Evolutionary conservation across 1,140 invertebrate genomes (phyloP), one percentile per base, ranked within the genome.

Genomic region (Macrostomum lignano): DNA sequence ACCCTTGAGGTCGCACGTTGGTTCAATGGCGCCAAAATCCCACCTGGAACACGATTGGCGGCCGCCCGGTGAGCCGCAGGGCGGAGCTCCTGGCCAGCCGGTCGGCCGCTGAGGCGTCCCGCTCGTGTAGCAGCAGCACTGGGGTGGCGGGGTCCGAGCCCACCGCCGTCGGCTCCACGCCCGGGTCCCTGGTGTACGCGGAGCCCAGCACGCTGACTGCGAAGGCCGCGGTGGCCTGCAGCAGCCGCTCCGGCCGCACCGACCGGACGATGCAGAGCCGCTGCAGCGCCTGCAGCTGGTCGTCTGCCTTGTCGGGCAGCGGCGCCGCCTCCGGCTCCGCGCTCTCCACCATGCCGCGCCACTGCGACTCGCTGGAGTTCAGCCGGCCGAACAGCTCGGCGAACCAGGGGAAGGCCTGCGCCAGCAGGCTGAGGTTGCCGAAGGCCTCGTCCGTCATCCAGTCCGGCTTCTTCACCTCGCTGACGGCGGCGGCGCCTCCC

Each of bases 361-460:
- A n/a, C n/a, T n/a, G n/a, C n/a, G n/a, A n/a, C n/a, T n/a, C n/a
- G n/a, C n/a, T n/a, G n/a, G n/a, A n/a, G n/a, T n/a, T n/a, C n/a
- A n/a, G n/a, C n/a, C 34, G 32, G n/a, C 40, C 38, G 36, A 39
- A 39, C 38, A 40, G 33, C 3, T 39, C 38, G 13, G 31, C 22
- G 41, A 46, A 49, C 45, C 45, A 49, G 17, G 46, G 43, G 38
- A 44, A 48, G 24, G 49, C 40, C 17, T 40, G 44, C 7, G 46
- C 48, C 6, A 51, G 39, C 6, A 44, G 40, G 42, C 56, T 53
- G 11, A 58, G 40, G 33, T 58, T 58, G 36, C 47, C 42, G 42
- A 51, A 58, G 43, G 52, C 49, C 19, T 58, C 55, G 37, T 58
- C 55, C 3, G 45, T 44, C 55, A 58, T 58, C 55, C 55, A 58